Evolutionary conservation across 2,888 invertebrate species (phyloP), one percentile per base, ranked within the genome.

Genomic region (Andrena trimmerana): DNA sequence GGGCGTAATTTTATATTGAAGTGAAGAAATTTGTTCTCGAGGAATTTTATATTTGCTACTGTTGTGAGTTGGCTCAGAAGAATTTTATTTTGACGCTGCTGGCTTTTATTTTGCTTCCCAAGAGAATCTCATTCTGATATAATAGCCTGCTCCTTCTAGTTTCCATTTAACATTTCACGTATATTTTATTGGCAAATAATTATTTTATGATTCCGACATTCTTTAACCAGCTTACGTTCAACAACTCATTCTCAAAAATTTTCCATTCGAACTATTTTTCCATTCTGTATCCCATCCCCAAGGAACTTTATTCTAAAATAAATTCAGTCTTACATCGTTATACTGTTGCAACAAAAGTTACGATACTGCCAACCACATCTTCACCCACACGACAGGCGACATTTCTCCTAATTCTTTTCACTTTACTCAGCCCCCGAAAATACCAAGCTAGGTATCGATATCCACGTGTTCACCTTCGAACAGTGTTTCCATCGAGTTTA

Each of bases 401-500:
- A 27, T 36, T 36, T 62, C 27, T 60, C 57, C 36, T 36, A 13
- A 24, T 69, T 16, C 31, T 6, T 50, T 6, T 5, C 29, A 20
- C 0, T 5, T 33, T 10, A n/a, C 63, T 63, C 10, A 10, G 7
- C 50, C 24, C 16, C 52, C 20, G 27, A 57, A 72, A 66, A 60
- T 52, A 60, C 24, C 31, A 27, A 24, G 57, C 36, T 6, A 29
- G 48, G 20, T 16, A 16, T 31, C 62, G n/a, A 31, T 50, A 65
- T 66, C 36, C 54, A 7, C 31, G 31, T 48, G 75, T 75, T 81
- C 70, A 71, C 70, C 59, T 67, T 68, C 27, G 27, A 52, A 27
- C 60, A n/a, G 29, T 62, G 33, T 68, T 67, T 84, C 62, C 81
- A 33, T 33, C 29, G 50, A 59, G 62, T 85, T 81, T 81, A 84